A percentile compares a stretch with the other conserved stretches of the same genome.
Conservation (phyloP, 2,113 vertebrate species). For the Archilochus colubris region DNA sequence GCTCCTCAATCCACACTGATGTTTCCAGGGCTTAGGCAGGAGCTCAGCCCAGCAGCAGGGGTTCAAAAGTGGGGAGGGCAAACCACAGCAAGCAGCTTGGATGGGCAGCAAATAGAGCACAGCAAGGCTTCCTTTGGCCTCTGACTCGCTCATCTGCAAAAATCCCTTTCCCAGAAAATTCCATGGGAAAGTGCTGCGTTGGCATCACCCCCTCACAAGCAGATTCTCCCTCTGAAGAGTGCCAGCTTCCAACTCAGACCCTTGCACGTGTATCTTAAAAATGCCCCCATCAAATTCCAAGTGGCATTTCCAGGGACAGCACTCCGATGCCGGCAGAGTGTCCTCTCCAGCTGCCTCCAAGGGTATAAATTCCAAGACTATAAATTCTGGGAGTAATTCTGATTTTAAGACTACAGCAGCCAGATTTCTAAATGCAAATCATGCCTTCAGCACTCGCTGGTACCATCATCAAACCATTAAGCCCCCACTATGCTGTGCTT, state of each 20-base stretch:
- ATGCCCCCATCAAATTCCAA: neutral
- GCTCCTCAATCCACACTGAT: too few species aligned
- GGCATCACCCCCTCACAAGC: neutral
- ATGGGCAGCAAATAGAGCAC: neutral
- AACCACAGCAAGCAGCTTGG: neutral
- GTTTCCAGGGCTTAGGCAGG: neutral
- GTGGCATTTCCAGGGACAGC: neutral
- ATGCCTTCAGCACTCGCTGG: neutral
- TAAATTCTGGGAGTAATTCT: neutral
- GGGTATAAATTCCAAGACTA: neutral
- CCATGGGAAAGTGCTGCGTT: rapidly evolving
- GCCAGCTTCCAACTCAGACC: neutral
- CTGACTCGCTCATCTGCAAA: neutral
- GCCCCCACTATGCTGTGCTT: rapidly evolving
- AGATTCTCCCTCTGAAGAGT: neutral
- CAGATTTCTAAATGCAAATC: neutral
- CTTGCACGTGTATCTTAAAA: neutral
- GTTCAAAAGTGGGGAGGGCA: neutral
- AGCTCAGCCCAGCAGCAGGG: neutral
- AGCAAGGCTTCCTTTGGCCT: neutral
- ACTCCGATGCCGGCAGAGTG: neutral
- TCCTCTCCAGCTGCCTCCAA: neutral
- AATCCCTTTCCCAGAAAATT: neutral
- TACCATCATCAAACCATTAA: neutral
- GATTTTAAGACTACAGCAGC: neutral